Evolutionary conservation across 2,888 invertebrate species (phyloP).

Genomic region (Sacculina carcini): DNA sequence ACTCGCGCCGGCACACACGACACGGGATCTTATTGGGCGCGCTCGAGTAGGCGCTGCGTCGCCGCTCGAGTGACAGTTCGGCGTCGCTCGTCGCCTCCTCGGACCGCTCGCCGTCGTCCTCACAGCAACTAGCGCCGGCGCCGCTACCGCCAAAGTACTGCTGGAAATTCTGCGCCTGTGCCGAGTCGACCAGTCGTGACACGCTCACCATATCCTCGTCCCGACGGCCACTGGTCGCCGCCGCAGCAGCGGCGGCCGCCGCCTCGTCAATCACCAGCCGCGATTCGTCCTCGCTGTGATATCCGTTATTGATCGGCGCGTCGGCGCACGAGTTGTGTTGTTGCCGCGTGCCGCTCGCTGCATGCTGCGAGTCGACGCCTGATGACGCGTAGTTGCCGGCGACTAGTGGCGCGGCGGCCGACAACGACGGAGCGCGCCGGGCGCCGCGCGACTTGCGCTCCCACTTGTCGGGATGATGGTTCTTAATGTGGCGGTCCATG

Average conservation of each 20-base stretch:
- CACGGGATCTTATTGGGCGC: conserved; percentile 83
- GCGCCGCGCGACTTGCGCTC: conserved; percentile 41
- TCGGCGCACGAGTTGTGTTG: background rate
- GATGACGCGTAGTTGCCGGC: background rate
- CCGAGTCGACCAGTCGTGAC: conserved; percentile 44
- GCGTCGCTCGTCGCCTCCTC: too few relatives aligned
- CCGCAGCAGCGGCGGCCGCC: conserved; percentile 16
- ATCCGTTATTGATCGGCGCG: background rate
- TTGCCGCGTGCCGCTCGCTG: background rate
- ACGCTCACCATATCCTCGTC: conserved; percentile 44
- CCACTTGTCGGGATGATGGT: conserved; percentile 76
- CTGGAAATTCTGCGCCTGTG: conserved; percentile 33
- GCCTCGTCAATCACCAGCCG: conserved; percentile 56
- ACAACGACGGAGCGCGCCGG: conserved; percentile 1
- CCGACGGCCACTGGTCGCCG: conserved; percentile 9
- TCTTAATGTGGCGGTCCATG: conserved; percentile 81
- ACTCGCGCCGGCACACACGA: conserved; percentile 73
- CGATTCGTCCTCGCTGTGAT: conserved; percentile 37
- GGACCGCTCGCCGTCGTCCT: conserved; percentile 37
- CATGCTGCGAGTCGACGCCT: background rate
- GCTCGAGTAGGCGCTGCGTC: conserved; percentile 79
- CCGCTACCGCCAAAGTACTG: conserved; percentile 27
- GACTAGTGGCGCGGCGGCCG: background rate
- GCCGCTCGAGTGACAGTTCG: conserved; percentile 27
- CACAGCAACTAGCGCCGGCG: conserved; percentile 18